These are phyloP conservation scores for Paracentrotus lividus DNA, from an alignment of 53 echinoderm and acorn worm genomes.

Conservation along the genomic window DNA sequence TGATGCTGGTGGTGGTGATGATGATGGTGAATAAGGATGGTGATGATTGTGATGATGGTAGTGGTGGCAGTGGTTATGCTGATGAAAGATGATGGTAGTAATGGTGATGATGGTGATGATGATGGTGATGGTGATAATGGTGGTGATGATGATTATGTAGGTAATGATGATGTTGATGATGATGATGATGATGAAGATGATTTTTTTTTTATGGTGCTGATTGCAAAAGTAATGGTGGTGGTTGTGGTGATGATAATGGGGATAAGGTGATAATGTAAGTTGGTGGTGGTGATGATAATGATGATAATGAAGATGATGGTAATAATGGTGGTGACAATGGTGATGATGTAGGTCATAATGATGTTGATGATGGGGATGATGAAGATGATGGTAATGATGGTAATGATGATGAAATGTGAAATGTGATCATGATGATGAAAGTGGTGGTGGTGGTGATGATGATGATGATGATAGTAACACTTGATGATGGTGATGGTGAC, in stretches of 20 bases:
- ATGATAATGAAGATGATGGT: not conserved
- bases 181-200: not conserved
- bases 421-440: not conserved
- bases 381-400: not conserved
- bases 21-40: not conserved
- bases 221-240: not conserved
- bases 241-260: not conserved
- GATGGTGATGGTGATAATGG: not conserved
- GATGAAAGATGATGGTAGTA: not conserved
- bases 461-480: not conserved
- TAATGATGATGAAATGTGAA: not conserved
- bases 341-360: too few relatives aligned
- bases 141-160: not conserved
- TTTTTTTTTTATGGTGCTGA: conserved; percentile 1
- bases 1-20: not conserved
- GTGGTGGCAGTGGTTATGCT: not conserved
- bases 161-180: not conserved
- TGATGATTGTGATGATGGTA: not conserved
- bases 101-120: not conserved
- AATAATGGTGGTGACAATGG: too few relatives aligned
- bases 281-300: not conserved
- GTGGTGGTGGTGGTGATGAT: not conserved
- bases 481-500: not conserved
- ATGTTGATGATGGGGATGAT: not conserved
- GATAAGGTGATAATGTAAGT: not conserved